A percentile compares a stretch with the other conserved stretches of the same genome.
Evolutionary conservation across 2,113 vertebrate genomes (phyloP).

Genomic region (Panthera tigris): DNA sequence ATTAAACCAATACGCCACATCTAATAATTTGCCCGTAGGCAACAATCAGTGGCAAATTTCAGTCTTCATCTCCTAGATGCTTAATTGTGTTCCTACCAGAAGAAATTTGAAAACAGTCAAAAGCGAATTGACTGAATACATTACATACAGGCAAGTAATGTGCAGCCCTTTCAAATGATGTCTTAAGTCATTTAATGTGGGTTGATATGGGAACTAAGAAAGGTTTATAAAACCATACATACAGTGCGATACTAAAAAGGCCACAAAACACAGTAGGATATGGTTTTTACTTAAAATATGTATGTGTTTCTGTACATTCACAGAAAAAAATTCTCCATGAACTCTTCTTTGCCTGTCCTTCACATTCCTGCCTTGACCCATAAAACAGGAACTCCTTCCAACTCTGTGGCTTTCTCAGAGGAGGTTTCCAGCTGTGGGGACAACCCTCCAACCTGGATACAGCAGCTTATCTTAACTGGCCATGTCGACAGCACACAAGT

Average conservation of each 20-base stretch:
- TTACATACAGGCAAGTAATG: neutral
- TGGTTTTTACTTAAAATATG: neutral
- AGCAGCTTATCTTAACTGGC: neutral
- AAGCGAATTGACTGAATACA: neutral
- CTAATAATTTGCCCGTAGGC: neutral
- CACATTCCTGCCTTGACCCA: neutral
- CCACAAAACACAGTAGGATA: neutral
- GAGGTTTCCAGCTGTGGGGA: neutral
- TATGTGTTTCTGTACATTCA: neutral
- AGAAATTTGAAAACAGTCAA: conserved; percentile 22
- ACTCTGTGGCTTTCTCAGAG: neutral
- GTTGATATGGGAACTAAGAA: neutral
- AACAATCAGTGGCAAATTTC: neutral
- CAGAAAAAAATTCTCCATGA: neutral
- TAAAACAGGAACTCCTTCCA: neutral
- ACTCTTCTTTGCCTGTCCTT: neutral
- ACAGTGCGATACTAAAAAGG: neutral
- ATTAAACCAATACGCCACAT: neutral
- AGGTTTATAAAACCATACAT: neutral
- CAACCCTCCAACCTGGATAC: neutral
- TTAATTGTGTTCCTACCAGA: neutral
- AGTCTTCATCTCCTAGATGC: neutral
- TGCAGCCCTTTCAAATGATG: neutral
- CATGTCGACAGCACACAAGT: neutral
- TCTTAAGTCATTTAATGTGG: conserved; percentile 27